These are phyloP conservation scores for Diplosoma virens DNA, from an alignment of 23 tunicate species.

Conservation along the genomic window DNA sequence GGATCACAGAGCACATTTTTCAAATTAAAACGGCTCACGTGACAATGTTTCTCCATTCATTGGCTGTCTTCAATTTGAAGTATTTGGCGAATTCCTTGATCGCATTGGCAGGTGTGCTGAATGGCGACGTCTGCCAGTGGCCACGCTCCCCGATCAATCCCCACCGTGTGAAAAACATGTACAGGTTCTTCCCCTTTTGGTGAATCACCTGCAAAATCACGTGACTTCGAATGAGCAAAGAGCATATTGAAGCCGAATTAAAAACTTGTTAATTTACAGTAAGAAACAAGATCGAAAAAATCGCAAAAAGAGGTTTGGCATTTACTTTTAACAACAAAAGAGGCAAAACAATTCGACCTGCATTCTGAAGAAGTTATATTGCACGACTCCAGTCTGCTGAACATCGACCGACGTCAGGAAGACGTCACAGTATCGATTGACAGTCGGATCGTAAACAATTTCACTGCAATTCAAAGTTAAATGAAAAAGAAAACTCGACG, in stretches of 20 bases:
- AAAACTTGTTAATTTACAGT: too few relatives aligned
- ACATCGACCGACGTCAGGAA: constrained; percentile 90
- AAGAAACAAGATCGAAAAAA: too few relatives aligned
- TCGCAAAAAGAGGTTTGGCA: too few relatives aligned
- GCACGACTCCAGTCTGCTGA: constrained; percentile 67
- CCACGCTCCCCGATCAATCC: constrained; percentile 92
- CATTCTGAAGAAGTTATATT: constrained; percentile 92
- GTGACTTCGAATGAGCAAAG: too few relatives aligned
- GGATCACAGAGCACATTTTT: background rate
- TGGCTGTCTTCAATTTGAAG: constrained; percentile 93
- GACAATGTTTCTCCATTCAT: constrained; percentile 94
- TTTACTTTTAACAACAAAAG: background rate
- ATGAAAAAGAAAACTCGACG: background rate
- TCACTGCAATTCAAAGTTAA: constrained; percentile 43
- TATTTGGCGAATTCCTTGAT: constrained; percentile 92
- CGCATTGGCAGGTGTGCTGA: constrained; percentile 85
- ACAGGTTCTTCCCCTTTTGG: constrained; percentile 87
- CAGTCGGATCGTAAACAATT: constrained; percentile 77
- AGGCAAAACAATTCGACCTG: constrained; percentile 41
- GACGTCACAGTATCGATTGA: constrained; percentile 80
- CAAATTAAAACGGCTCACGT: too few relatives aligned
- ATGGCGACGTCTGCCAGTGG: constrained; percentile 95
- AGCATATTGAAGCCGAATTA: too few relatives aligned
- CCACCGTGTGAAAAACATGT: constrained; percentile 94
- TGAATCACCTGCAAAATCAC: constrained; percentile 76